Base-by-base conservation (phyloP, 2,888 invertebrate genomes). In the Sinentomon sp. region DNA sequence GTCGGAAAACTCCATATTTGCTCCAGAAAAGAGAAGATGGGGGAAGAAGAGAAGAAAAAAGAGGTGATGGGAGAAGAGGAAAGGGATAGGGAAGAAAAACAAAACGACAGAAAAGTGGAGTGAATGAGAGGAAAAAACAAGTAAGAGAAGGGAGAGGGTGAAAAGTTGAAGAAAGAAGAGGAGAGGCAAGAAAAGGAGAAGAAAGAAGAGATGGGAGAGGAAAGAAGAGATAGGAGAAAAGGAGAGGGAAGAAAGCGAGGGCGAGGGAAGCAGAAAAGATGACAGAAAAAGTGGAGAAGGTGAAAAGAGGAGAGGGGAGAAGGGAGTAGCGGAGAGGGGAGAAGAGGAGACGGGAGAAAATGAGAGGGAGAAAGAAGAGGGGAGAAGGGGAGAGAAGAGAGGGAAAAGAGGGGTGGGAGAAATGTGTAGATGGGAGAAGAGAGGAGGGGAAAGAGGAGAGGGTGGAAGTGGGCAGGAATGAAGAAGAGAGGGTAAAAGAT, bases 51-150 rank as follows among this genome's bases (percentile, higher is more conserved):
- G 20, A 24, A 30, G 28, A 34, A 40, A 37, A 41, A n/a, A n/a
- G n/a, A n/a, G n/a, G n/a, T n/a, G n/a, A n/a, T n/a, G n/a, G n/a
- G n/a, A n/a, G n/a, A n/a, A 43, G 35, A 42, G 38, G 39, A 36
- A 41, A 46, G 44, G 44, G 45, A 46, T 46, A 45, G 46, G 46
- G 47, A 46, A 37, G 18, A 24, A 19, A 14, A 21, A 27, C 31
- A 22, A 4, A 21, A 17, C 27, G 27, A n/a, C n/a, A n/a, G n/a
- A n/a, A n/a, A n/a, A n/a, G n/a, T n/a, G n/a, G n/a, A n/a, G n/a
- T n/a, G n/a, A 12, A 17, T 7, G 22, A 33, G 33, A 27, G 32
- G 33, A 17, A 25, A 22, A 26, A 20, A 12, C 24, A 28, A 28
- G 32, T 33, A 32, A 28, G 31, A 24, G 23, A 32, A 24, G 30